These are phyloP conservation scores for Drosophila melanosoma DNA, from an alignment of 2,888 invertebrate species.

Conservation along the genomic window DNA sequence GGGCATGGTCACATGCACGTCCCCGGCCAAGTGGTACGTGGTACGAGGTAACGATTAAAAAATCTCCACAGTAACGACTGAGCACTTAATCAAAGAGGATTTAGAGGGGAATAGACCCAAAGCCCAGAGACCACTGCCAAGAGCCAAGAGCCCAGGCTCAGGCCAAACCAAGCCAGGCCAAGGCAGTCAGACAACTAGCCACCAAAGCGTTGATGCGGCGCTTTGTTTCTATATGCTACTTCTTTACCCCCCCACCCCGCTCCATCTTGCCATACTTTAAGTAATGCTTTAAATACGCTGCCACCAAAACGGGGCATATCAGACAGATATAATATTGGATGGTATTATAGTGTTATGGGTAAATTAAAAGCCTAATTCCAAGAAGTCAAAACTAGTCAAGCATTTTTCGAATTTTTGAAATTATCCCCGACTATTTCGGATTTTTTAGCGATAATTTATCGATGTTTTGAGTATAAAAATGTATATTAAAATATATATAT, in stretches of 20 bases:
- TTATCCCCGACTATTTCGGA: too few species aligned
- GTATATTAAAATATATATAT: too few species aligned
- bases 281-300: constrained; percentile 44
- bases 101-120: constrained; percentile 64
- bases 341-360: too few species aligned
- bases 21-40: constrained; percentile 35
- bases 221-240: constrained; percentile 64
- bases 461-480: too few species aligned
- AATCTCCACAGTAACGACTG: constrained; percentile 79
- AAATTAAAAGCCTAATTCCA: neutral
- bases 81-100: constrained; percentile 80
- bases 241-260: neutral
- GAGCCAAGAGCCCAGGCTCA: constrained; percentile 24
- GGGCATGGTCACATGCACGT: constrained; percentile 74
- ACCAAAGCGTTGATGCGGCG: constrained; percentile 70
- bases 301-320: neutral
- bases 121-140: constrained; percentile 23
- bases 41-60: constrained; percentile 76
- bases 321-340: neutral
- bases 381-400: too few species aligned
- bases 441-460: too few species aligned
- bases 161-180: constrained; percentile 46
- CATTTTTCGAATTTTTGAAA: too few species aligned
- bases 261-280: constrained; percentile 5
- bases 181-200: neutral